Evolutionary conservation across 2,888 invertebrate genomes (phyloP), one percentile per base, ranked within the genome.

Genomic region (Phymatocera aterrima): DNA sequence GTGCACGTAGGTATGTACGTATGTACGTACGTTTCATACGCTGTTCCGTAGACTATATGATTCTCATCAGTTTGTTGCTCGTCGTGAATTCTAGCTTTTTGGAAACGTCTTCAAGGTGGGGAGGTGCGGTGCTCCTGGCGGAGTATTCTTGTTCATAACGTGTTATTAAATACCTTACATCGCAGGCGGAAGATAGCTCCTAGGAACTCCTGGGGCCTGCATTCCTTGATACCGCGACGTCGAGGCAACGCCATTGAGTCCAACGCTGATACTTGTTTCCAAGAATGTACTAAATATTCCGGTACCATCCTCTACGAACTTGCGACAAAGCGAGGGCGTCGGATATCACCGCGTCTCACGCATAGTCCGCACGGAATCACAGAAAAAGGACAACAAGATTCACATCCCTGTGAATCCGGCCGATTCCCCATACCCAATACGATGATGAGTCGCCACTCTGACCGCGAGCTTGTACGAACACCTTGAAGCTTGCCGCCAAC

Each of bases 131-230:
- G 34, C 18, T 48, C 31, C 37, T 48, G 15, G 28, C 4, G 24
- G 18, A 18, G 10, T 31, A 72, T 51, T 31, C 70, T 34, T 51
- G 48, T 51, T 72, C 70, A 72, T 51, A 72, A 18, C 51, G 51
- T 72, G 70, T 72, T 72, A 72, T 72, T 72, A 72, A 72, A 72
- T 72, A 72, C 70, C 70, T 34, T 1, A 51, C 18, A 51, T 48
- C 70, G 34, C 18, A 48, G 70, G 12, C 43, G 18, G 0, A 15
- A 51, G 70, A 28, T 51, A 34, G 48, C 31, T 72, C 34, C 10
- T n/a, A 51, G 51, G 31, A 31, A 48, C 70, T 31, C 48, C 18
- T 31, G 18, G 1, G 51, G 8, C 51, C 34, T 72, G 70, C 10
- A 48, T 72, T 72, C 70, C 34, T 51, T 8, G 21, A 51, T 18